Evolutionary conservation across 2,113 vertebrate species (phyloP), one percentile per base, ranked within the genome.

Genomic region (Takifugu bimaculatus): DNA sequence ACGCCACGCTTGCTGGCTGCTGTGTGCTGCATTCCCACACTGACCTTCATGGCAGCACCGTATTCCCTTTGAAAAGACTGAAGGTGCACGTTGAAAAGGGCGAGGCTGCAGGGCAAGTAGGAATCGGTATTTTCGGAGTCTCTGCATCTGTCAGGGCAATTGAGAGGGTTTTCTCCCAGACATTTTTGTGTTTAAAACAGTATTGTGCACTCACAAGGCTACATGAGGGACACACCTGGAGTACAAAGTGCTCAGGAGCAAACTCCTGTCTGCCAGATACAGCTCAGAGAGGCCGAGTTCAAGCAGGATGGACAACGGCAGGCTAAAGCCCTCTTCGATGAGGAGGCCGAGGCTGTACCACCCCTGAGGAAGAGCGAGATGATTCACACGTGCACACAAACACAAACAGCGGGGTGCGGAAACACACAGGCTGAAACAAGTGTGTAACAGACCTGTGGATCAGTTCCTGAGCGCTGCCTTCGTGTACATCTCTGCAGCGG

Each of bases 261-360:
- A 65, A 65, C 50, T 73, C 26, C 75, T 80, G 62, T 90, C 86
- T 53, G 60, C 65, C 54, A 79, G 47, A 42, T 82, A 83, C 2
- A 90, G 76, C 3, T 85, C 77, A 27, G 83, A 77, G 11, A 92
- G 65, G 50, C 85, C 83, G 1, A 93, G 85, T 6, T 90, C 78
- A 32, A 20, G 72, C 42, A 92, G 60, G 13, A 90, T 7, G 15
- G 77, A 73, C 12, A 85, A 49, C 0, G 90, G 81, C 42, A 91
- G 80, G 61, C 49, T 82, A 75, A 83, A 82, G 29, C 86, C 91
- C 20, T 90, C 87, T 53, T 91, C 88, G 49, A 76, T 75, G 15
- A 93, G 88, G 47, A 90, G 65, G 25, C 90, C 92, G 26, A 93
- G 86, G 81, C 84, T 92, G 64, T 91, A 91, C 87, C 89, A 92